Base-by-base conservation (phyloP, 2,797 vertebrate species). In the Salmo trutta region DNA sequence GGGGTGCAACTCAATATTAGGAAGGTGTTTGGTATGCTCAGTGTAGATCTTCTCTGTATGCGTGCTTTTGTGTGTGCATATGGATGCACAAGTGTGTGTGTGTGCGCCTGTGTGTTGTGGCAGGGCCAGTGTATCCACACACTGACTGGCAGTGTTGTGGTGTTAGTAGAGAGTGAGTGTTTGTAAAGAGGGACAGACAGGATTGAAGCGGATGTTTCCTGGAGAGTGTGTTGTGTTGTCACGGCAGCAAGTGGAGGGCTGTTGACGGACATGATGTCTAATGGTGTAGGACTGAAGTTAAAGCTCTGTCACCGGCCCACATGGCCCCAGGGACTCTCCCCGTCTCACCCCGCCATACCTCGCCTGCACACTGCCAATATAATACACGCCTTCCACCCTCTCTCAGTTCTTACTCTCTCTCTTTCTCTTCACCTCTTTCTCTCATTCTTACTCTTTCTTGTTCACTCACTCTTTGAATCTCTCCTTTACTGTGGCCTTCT, bases 241-340 rank as follows among this genome's bases (percentile, higher is more conserved):
- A 84, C 71, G 75, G 83, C 87, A 77, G 76, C 21, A 14, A 51
- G 19, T 19, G 51, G 47, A 24, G 47, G 65, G 78, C 77, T 54
- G 47, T 81, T 91, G 89, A 93, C 82, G 80, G 91, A 91, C 89
- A 80, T 12, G n/a, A 77, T 24, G 84, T 84, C 84, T 92, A 89
- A 93, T 90, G 84, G 82, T 85, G 86, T 89, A 85, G 85, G 90
- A 93, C 90, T 82, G 64, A 54, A 81, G 82, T 77, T 87, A 88
- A 89, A 90, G 89, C 82, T 88, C 82, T 3, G 52, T 85, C 84
- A 88, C 80, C 19, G 33, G n/a, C 16, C 56, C 56, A 59, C 56
- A 8, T n/a, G 2, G 73, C 71, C 69, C 79, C 19, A 15, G 59
- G 86, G 73, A 77, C 80, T 75, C 17, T 67, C 78, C 27, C 51